A percentile compares a stretch with the other conserved stretches of the same genome.
Conservation (phyloP, 2,113 vertebrate species). For the Pimephales promelas region DNA sequence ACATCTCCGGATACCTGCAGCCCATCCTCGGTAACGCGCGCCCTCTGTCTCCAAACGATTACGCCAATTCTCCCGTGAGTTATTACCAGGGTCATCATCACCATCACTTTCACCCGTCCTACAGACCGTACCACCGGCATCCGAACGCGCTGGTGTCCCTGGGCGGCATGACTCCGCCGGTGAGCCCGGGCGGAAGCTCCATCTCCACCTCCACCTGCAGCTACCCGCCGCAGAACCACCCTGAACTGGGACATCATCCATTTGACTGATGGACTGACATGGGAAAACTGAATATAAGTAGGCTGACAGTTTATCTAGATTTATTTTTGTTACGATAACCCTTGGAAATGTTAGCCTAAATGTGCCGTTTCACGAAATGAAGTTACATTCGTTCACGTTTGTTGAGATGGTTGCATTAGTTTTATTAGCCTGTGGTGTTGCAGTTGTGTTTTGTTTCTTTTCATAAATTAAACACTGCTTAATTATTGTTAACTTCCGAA, state of each 20-base stretch:
- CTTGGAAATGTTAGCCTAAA: neutral
- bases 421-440: neutral
- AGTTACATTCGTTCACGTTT: neutral
- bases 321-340: neutral
- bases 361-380: neutral
- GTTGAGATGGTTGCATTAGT: neutral
- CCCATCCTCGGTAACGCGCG: constrained; percentile 53
- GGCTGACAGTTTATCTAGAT: neutral
- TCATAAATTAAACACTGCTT: neutral
- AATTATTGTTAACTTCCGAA: neutral
- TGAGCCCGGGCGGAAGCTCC: constrained; percentile 65
- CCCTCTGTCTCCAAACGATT: constrained; percentile 62
- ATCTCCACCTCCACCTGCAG: constrained; percentile 61
- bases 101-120: constrained; percentile 60
- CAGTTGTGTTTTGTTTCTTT: neutral
- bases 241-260: constrained; percentile 32
- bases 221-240: constrained; percentile 56
- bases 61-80: constrained; percentile 49
- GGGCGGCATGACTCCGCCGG: constrained; percentile 63
- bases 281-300: constrained; percentile 8
- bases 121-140: constrained; percentile 63
- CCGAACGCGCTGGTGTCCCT: constrained; percentile 66
- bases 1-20: constrained; percentile 52
- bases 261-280: constrained; percentile 50
- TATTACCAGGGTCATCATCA: constrained; percentile 57